Evolutionary conservation across 2,888 invertebrate genomes (phyloP), one percentile per base, ranked within the genome.

Genomic region (Iphiclides podalirius): DNA sequence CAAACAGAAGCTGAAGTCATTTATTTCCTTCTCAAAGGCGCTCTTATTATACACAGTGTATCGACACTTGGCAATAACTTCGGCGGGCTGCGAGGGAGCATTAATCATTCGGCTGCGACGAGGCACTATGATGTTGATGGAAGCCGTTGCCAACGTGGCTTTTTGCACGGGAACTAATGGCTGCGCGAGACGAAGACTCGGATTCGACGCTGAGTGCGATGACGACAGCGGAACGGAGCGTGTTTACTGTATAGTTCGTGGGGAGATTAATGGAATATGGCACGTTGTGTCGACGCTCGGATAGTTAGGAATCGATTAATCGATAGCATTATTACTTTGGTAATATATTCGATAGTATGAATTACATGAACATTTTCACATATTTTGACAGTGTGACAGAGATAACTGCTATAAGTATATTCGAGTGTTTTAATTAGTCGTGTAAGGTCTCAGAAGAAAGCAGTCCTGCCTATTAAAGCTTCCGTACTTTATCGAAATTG

Each of bases 61-160:
- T 36, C 34, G 20, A 23, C 35, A 43, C 14, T 43, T 47, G 28
- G 35, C 41, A 47, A 41, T 41, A 36, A 35, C 28, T 41, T 28
- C 2, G 28, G 17, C 39, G 15, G 33, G 26, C 23, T 13, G 12
- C 20, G 7, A 7, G 15, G 13, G 20, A 33, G 8, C 48, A 48
- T 48, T 48, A 37, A 48, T 48, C 48, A 43, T 38, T 42, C 20
- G 8, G n/a, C n/a, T n/a, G n/a, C n/a, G n/a, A n/a, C 36, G 28
- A 26, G 41, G 16, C 28, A 31, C 36, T 23, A 31, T 15, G 47
- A 36, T 44, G 33, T 37, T 48, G 41, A 48, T 48, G 31, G 42
- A 20, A 38, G 38, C 15, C 37, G 9, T 35, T 28, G 37, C 31
- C 37, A 31, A 42, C 16, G 31, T 14, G 13, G 8, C 35, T 47